Conservation (phyloP, 2,888 invertebrate species). For the Hipparchia semele region DNA sequence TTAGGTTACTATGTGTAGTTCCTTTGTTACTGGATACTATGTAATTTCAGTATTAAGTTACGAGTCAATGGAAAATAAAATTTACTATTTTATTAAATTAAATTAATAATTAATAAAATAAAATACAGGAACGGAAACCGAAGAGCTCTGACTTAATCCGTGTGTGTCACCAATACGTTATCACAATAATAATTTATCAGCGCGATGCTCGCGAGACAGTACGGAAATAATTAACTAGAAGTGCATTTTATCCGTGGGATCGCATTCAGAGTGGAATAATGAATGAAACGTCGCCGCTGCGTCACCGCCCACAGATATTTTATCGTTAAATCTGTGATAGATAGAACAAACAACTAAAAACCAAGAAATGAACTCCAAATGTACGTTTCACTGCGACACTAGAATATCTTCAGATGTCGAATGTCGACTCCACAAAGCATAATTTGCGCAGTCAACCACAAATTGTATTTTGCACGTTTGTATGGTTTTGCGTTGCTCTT, state of each 20-base stretch:
- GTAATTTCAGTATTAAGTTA: too few relatives aligned
- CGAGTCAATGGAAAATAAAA: too few relatives aligned
- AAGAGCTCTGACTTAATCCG: not conserved
- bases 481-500: too few relatives aligned
- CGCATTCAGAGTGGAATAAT: conserved; percentile 73
- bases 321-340: not conserved
- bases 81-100: not conserved
- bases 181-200: conserved; percentile 21
- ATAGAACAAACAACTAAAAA: too few relatives aligned
- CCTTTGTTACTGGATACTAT: too few relatives aligned
- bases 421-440: too few relatives aligned
- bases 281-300: conserved; percentile 61
- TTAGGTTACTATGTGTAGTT: too few relatives aligned
- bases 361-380: too few relatives aligned
- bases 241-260: conserved; percentile 69
- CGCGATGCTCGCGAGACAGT: conserved; percentile 62
- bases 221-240: conserved; percentile 76
- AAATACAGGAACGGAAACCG: not conserved
- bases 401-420: too few relatives aligned
- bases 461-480: too few relatives aligned
- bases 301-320: conserved; percentile 19
- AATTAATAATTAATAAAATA: not conserved
- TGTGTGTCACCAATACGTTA: conserved; percentile 7
- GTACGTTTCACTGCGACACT: too few relatives aligned
- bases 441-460: too few relatives aligned